These are phyloP conservation scores for Labeo catla DNA, from an alignment of 2,113 vertebrate genomes.

Conservation along the genomic window DNA sequence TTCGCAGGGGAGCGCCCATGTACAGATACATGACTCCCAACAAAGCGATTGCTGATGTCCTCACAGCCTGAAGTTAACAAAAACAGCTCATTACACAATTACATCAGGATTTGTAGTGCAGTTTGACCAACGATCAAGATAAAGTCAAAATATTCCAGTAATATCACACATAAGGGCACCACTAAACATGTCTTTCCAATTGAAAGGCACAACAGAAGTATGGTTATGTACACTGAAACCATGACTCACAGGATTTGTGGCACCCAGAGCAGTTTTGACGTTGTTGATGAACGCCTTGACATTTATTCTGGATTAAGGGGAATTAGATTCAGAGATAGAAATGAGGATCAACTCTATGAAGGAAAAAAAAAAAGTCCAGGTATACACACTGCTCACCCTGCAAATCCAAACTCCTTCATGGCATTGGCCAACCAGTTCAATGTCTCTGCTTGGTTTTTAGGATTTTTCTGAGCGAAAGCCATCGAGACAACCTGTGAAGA, in stretches of 20 bases:
- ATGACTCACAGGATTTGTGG: slow-evolving; percentile 88
- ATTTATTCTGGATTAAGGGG: slow-evolving; percentile 81
- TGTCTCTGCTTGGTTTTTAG: slow-evolving; percentile 97
- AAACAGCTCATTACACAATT: background rate
- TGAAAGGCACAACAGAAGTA: background rate
- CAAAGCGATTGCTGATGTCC: slow-evolving; percentile 90
- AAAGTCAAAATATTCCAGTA: background rate
- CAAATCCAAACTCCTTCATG: slow-evolving; percentile 98
- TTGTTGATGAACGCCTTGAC: slow-evolving; percentile 98
- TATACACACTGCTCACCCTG: slow-evolving; percentile 79
- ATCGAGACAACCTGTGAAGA: slow-evolving; percentile 85
- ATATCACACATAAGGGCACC: background rate
- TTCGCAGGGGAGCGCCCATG: slow-evolving; percentile 91
- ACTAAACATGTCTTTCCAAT: background rate
- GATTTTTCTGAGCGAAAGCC: slow-evolving; percentile 97
- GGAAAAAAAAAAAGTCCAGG: background rate
- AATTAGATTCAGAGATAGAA: background rate
- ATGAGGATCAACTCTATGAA: background rate
- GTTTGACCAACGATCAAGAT: background rate
- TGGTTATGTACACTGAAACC: background rate
- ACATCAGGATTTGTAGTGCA: background rate
- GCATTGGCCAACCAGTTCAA: slow-evolving; percentile 95
- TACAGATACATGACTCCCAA: slow-evolving; percentile 96
- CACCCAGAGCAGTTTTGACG: slow-evolving; percentile 94
- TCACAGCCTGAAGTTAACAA: slow-evolving; percentile 80